Base-by-base conservation (phyloP, 2,113 vertebrate genomes). In the Hiodon alosoides region DNA sequence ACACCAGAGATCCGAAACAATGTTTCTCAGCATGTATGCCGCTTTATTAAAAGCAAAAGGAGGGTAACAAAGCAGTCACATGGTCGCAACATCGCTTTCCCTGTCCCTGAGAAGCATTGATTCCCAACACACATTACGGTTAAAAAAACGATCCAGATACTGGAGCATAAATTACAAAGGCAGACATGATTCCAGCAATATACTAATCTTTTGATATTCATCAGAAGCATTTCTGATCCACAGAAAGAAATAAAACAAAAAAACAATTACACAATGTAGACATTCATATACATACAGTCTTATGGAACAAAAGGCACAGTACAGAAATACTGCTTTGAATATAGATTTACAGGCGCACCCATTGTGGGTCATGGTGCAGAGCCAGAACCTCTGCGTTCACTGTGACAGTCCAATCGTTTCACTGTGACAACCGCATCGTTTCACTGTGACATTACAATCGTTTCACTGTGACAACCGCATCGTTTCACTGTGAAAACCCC, bases 321-420 rank as follows among this genome's bases (percentile, higher is more conserved):
- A 95, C 90, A 95, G 88, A 96, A 93, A 92, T 94, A 98, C 97
- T 95, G 95, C 85, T 82, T 9, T 85, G 81, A 83, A 89, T 93
- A 86, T 83, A 62, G 89, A 93, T 95, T 85, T 94, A 96, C 94
- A 96, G 75, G 64, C 8, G 77, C 80, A 87, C 97, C 96, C 97
- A 99, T 88, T 97, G 88, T 99, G 97, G 95, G 97, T 90, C 82
- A 93, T 87, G 77, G 82, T 82, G 87, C 90, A 94, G 91, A 85
- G 86, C 88, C 70, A 72, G 52, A 79, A 67, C 69, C 10, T 81
- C 86, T 88, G 83, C 83, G 80, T 85, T 77, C 80, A 75, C 67
- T 81, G 78, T 62, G 74, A 77, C 81, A 76, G 83, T 81, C 57
- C 31, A 31, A 82, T 80, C 82, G 87, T 84, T 88, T 84, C 14